A percentile compares a stretch with the other conserved stretches of the same genome.
These are phyloP conservation scores for Gracilinanus agilis DNA, from an alignment of 2,113 vertebrate species.

Conservation along the genomic window DNA sequence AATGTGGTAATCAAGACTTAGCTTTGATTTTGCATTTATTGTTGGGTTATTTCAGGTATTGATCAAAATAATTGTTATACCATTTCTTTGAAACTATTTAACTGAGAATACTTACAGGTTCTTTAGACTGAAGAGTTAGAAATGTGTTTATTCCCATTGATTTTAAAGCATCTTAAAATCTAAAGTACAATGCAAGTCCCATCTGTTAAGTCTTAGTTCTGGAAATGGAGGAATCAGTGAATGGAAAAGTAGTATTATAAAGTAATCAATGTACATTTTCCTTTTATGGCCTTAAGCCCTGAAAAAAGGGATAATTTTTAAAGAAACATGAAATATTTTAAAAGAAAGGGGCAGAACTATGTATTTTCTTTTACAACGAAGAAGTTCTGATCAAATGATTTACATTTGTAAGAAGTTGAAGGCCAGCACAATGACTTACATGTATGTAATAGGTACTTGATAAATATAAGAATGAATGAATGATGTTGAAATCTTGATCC, in stretches of 20 bases:
- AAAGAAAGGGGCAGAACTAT: not conserved
- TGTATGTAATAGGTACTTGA: not conserved
- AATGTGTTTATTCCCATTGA: not conserved
- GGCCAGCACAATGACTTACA: not conserved
- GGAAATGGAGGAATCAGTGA: constrained; percentile 17
- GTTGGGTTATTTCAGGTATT: constrained; percentile 28
- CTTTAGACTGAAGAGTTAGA: not conserved
- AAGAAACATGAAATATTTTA: not conserved
- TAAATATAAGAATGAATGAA: constrained; percentile 31
- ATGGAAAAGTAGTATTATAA: not conserved
- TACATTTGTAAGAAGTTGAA: not conserved
- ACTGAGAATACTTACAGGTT: constrained; percentile 47
- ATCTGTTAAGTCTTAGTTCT: constrained; percentile 12
- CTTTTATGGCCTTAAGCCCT: not conserved
- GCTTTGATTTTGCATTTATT: constrained; percentile 19
- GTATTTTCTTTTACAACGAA: constrained; percentile 19
- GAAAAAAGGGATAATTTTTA: constrained; percentile 32
- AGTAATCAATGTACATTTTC: constrained; percentile 19
- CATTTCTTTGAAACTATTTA: not conserved
- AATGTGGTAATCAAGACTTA: not conserved
- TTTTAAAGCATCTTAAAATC: constrained; percentile 43
- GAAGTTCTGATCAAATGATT: constrained; percentile 26
- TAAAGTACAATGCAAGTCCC: not conserved
- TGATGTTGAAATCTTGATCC: not conserved
- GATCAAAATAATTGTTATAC: not conserved